Conservation (phyloP, 2,888 invertebrate genomes). For the Trachelus iudaicus region DNA sequence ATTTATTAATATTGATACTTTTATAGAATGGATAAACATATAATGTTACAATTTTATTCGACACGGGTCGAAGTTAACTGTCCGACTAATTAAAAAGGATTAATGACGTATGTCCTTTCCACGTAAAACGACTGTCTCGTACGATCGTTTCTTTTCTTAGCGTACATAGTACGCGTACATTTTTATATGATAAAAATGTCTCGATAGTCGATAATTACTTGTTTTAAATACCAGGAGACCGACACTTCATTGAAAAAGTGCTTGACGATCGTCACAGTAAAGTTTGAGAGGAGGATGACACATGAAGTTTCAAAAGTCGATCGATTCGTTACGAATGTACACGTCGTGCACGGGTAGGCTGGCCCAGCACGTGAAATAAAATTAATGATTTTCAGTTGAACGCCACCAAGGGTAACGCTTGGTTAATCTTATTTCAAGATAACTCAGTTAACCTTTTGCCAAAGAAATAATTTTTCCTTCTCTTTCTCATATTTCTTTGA, state of each 20-base stretch:
- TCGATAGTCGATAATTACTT: no score
- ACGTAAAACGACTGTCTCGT: not conserved
- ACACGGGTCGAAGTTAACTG: not conserved
- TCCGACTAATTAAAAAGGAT: not conserved
- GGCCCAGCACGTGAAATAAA: not conserved
- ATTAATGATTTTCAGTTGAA: not conserved
- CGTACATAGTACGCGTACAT: no score
- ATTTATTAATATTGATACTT: no score
- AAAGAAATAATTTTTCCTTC: not conserved
- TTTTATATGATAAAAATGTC: no score
- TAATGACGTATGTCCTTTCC: not conserved
- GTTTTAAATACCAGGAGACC: no score
- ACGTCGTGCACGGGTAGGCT: not conserved
- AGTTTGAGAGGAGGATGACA: not conserved
- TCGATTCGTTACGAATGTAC: not conserved
- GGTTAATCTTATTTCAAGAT: not conserved
- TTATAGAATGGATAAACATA: no score
- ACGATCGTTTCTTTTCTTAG: not conserved
- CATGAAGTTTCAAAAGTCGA: not conserved
- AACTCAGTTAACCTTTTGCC: not conserved
- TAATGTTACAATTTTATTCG: no score
- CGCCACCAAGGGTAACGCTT: not conserved
- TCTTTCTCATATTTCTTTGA: no score
- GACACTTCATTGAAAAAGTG: not conserved
- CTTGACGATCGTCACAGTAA: not conserved